Conservation (phyloP, 2,888 invertebrate species). For the Sarcophaga caerulescens region DNA sequence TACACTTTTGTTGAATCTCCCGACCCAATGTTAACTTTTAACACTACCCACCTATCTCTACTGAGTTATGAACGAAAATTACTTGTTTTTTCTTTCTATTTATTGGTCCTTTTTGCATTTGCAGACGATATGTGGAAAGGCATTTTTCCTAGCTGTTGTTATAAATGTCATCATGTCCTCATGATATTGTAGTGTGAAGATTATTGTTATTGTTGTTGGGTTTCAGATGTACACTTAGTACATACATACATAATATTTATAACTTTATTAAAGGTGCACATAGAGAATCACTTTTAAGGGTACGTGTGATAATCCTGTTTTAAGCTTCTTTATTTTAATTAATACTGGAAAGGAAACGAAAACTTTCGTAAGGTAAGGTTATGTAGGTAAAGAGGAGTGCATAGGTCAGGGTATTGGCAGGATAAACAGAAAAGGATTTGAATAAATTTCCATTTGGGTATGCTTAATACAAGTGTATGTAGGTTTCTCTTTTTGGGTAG, state of each 20-base stretch:
- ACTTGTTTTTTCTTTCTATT: neutral
- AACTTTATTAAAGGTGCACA: constrained; percentile 3
- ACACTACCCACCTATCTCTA: neutral
- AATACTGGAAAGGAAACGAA: constrained; percentile 17
- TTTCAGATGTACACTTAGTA: neutral
- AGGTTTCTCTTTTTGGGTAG: neutral
- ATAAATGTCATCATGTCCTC: constrained; percentile 44
- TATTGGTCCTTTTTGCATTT: neutral
- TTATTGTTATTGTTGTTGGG: constrained; percentile 2
- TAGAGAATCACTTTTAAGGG: constrained; percentile 14
- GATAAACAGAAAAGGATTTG: constrained; percentile 5
- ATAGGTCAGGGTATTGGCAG: neutral
- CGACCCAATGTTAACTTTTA: neutral
- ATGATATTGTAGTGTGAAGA: constrained; percentile 20
- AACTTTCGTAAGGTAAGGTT: neutral
- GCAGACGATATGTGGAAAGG: constrained; percentile 18
- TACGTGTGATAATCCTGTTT: constrained; percentile 65
- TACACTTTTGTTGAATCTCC: too few species aligned
- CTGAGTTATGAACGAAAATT: neutral
- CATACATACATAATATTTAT: neutral
- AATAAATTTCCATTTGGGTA: constrained; percentile 33
- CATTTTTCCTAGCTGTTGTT: constrained; percentile 21
- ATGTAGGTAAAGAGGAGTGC: too few species aligned
- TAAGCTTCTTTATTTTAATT: constrained; percentile 67
- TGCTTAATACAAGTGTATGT: neutral